Percentiles rank a stretch among this genome's conserved stretches.
phyloP scores from a whole-genome alignment of 2,113 vertebrate genomes.

The Psophia crepitans region DNA sequence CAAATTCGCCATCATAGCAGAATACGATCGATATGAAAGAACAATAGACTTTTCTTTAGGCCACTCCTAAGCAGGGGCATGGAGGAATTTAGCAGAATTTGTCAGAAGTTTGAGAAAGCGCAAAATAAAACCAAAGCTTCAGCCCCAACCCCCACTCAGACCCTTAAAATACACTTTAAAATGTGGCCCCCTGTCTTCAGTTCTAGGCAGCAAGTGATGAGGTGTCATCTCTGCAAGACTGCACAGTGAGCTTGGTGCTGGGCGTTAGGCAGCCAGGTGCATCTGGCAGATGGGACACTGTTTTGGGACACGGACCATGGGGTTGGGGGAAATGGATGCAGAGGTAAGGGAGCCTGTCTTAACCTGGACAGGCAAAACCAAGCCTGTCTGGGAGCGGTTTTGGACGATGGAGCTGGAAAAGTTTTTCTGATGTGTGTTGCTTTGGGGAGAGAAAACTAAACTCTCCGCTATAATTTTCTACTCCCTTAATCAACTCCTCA shows the following conservation, averaged over 20 bases:
- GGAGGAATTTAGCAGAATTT: background rate
- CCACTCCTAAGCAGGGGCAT: background rate
- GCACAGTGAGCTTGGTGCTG: background rate
- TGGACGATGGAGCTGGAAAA: background rate
- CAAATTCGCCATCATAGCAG: background rate
- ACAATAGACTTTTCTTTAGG: background rate
- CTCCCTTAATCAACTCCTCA: background rate
- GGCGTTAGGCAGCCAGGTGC: background rate
- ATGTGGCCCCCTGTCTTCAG: background rate
- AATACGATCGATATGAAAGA: background rate
- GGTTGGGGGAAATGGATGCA: background rate
- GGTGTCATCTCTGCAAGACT: background rate
- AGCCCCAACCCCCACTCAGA: background rate
- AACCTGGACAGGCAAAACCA: background rate
- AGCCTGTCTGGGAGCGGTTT: background rate
- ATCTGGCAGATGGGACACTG: background rate
- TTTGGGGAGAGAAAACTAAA: background rate
- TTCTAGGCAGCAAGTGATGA: background rate
- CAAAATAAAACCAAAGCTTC: background rate
- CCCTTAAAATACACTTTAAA: background rate
- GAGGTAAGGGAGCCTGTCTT: background rate
- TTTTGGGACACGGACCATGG: background rate
- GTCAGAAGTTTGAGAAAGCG: background rate
- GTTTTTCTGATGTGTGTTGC: background rate
- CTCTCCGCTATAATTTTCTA: background rate